phyloP scores from a whole-genome alignment of 1,140 invertebrate species.

The Pemphigus obesinymphae region DNA sequence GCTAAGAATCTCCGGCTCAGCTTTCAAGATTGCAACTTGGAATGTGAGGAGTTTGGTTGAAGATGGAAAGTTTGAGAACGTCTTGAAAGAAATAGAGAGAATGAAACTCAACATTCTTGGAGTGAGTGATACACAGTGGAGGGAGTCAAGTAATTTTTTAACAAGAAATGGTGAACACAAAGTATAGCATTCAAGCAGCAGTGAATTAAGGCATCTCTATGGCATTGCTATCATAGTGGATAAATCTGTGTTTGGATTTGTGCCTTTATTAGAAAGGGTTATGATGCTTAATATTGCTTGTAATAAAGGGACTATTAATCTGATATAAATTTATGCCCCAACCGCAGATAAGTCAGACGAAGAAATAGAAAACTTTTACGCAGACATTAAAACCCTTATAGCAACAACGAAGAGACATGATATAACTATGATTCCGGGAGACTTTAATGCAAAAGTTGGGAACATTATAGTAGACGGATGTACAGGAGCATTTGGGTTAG shows the following conservation, averaged over 20 bases:
- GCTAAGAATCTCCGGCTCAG: conserved; percentile 30
- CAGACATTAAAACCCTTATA: too few relatives aligned
- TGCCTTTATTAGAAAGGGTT: conserved; percentile 41
- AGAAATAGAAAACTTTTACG: too few relatives aligned
- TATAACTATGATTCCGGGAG: too few relatives aligned
- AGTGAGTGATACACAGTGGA: too few relatives aligned
- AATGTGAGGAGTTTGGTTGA: too few relatives aligned
- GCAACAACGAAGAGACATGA: too few relatives aligned
- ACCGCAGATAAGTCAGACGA: conserved; percentile 45
- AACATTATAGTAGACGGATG: too few relatives aligned
- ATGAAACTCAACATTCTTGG: neutral
- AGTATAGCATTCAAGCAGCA: too few relatives aligned
- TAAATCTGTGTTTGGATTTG: neutral
- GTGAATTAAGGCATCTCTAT: conserved; percentile 42
- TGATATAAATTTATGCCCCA: conserved; percentile 49
- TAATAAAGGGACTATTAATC: conserved; percentile 46
- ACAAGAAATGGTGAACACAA: conserved; percentile 19
- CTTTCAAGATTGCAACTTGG: conserved; percentile 26
- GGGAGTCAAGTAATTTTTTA: neutral
- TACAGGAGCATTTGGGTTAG: too few relatives aligned
- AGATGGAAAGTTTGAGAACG: too few relatives aligned
- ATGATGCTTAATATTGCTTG: too few relatives aligned
- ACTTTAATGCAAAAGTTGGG: too few relatives aligned
- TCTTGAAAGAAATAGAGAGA: neutral
- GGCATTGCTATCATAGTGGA: conserved; percentile 43